These are phyloP conservation scores for Eulemur albifrons DNA, from an alignment of 2,797 vertebrate genomes.

Conservation along the genomic window DNA sequence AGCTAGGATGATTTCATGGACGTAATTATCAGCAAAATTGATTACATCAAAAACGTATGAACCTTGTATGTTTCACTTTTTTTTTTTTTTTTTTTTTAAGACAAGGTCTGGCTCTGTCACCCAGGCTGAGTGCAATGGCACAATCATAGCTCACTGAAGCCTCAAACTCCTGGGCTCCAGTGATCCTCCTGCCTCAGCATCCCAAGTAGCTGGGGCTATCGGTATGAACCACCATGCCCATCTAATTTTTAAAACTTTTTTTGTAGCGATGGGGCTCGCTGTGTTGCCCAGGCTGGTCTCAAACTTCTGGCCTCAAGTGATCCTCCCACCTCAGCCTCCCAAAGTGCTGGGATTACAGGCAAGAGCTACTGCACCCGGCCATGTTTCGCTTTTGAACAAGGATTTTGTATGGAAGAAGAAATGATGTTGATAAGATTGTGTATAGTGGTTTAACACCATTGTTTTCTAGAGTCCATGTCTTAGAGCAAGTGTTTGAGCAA, in stretches of 20 bases:
- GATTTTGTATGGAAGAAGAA: slow-evolving; percentile 50
- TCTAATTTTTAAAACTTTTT: neutral
- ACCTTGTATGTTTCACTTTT: neutral
- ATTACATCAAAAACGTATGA: neutral
- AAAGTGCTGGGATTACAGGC: neutral
- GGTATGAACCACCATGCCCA: too few relatives aligned
- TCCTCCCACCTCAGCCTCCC: neutral
- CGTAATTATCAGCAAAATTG: slow-evolving; percentile 34
- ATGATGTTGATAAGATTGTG: neutral
- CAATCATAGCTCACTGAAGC: too few relatives aligned
- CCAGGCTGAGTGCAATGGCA: too few relatives aligned
- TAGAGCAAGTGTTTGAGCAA: slow-evolving; percentile 53
- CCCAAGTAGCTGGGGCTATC: neutral
- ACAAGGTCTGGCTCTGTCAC: neutral
- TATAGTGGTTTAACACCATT: neutral
- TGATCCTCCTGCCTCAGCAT: neutral
- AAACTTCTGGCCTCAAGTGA: neutral
- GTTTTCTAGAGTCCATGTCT: slow-evolving; percentile 30
- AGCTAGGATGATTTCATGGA: neutral
- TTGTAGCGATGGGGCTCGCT: neutral
- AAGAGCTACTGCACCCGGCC: neutral
- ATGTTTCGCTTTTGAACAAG: slow-evolving; percentile 28
- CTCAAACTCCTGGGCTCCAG: neutral
- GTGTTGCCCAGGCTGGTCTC: neutral
- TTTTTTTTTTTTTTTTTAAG: neutral